Base-by-base conservation (phyloP, 2,888 invertebrate genomes). In the Folsomia manolachei region DNA sequence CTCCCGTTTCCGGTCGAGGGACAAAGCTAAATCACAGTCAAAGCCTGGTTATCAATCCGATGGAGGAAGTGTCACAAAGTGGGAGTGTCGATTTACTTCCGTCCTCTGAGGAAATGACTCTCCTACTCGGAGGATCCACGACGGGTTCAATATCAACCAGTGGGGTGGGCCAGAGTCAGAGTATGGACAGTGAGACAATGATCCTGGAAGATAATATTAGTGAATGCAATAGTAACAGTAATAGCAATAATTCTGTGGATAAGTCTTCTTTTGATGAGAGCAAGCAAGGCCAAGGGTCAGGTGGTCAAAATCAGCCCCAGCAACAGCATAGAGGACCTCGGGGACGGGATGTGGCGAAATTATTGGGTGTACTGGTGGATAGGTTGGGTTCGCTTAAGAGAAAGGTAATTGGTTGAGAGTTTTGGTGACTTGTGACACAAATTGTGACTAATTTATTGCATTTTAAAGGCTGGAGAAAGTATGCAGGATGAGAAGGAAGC, bases 401-500 rank as follows among this genome's bases (percentile, higher is more conserved):
- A 69, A 97, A 97, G 85, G 87, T 87, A 82, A 63, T 62, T 14
- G 39, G n/a, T n/a, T n/a, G n/a, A n/a, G n/a, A 39, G 14, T 39
- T 39, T 39, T 39, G 39, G 39, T n/a, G n/a, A n/a, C n/a, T n/a
- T n/a, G n/a, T n/a, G n/a, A n/a, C n/a, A n/a, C n/a, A 39, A 39
- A 39, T 39, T 39, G 39, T 39, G 4, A 39, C 23, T 7, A 60
- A 19, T 4, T 60, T 11, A 11, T 21, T 60, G 23, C n/a, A n/a
- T 60, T 52, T 72, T 70, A 27, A 71, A 85, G 87, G 95, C 97
- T 4, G 94, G 94, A 39, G 97, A 97, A 84, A 93, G 94, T 63
- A 92, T 97, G 72, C 89, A 89, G 0, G 97, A 97, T 82, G 97
- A 99, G 83, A 83, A 95, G 21, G 92, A 94, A 78, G 93, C 95